These are phyloP conservation scores for Eupristina koningsbergeri DNA, from an alignment of 1,140 invertebrate species.

Conservation along the genomic window DNA sequence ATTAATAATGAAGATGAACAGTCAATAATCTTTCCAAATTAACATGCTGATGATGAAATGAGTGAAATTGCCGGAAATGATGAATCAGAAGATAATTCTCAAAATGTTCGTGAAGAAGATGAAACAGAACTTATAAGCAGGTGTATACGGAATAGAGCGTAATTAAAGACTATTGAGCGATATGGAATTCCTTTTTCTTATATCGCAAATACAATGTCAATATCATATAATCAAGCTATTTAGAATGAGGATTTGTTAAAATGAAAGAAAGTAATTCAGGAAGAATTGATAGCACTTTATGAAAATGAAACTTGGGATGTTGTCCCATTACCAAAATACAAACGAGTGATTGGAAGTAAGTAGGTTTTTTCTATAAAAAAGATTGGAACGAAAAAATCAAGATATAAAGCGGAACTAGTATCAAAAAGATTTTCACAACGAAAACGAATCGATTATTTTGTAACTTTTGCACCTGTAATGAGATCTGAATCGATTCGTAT, in stretches of 20 bases:
- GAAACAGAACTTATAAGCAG: background rate
- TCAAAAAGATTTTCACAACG: too few species aligned
- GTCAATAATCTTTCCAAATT: too few species aligned
- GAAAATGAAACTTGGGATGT: constrained; percentile 54
- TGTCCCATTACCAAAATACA: constrained; percentile 31
- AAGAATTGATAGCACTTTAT: constrained; percentile 58
- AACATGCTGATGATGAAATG: too few species aligned
- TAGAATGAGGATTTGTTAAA: constrained; percentile 21
- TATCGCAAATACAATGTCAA: background rate
- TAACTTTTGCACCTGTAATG: too few species aligned
- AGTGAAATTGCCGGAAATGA: too few species aligned
- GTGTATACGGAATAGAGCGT: too few species aligned
- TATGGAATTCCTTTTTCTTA: background rate
- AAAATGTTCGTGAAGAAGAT: background rate
- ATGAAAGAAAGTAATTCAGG: constrained; percentile 64
- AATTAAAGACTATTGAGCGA: background rate
- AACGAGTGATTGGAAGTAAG: constrained; percentile 20
- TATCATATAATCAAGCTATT: constrained; percentile 38
- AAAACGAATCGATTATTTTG: too few species aligned
- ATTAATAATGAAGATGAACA: too few species aligned
- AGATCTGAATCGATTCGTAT: too few species aligned
- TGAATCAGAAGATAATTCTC: background rate
- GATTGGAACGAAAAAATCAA: too few species aligned
- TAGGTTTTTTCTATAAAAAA: too few species aligned
- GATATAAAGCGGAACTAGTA: too few species aligned